phyloP scores from a whole-genome alignment of 2,797 vertebrate species.

The Acanthurus leucopareius region DNA sequence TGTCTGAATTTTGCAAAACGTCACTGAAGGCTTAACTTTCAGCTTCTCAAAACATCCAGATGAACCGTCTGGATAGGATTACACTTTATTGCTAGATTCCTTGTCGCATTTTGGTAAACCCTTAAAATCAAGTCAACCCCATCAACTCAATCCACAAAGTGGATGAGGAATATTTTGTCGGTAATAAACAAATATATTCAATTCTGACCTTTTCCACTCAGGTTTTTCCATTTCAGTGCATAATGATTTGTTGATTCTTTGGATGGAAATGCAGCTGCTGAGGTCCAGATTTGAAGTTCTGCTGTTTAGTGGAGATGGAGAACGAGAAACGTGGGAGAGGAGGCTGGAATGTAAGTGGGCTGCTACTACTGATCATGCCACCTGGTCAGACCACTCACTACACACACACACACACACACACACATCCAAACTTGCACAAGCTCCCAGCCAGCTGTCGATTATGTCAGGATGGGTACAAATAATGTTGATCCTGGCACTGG shows the following conservation, averaged over 20 bases:
- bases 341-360: conserved; percentile 75
- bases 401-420: conserved; percentile 42
- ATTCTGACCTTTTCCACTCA: neutral
- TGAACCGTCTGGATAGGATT: neutral
- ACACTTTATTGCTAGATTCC: neutral
- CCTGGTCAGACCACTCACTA: conserved; percentile 77
- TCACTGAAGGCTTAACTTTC: no score
- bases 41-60: neutral
- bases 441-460: conserved; percentile 68
- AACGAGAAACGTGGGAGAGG: conserved; percentile 58
- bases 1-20: no score
- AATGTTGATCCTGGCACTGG: conserved; percentile 57
- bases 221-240: neutral
- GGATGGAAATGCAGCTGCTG: conserved; percentile 62
- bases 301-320: conserved; percentile 52
- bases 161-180: neutral
- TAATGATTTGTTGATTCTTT: conserved; percentile 52
- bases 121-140: neutral
- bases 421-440: conserved; percentile 32
- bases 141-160: neutral
- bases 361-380: conserved; percentile 74
- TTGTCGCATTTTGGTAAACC: neutral
- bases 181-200: neutral
- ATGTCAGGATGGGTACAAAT: conserved; percentile 57
- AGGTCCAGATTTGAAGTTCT: conserved; percentile 55